Evolutionary conservation across 2,888 invertebrate species (phyloP).

Genomic region (Eupithecia dodoneata): DNA sequence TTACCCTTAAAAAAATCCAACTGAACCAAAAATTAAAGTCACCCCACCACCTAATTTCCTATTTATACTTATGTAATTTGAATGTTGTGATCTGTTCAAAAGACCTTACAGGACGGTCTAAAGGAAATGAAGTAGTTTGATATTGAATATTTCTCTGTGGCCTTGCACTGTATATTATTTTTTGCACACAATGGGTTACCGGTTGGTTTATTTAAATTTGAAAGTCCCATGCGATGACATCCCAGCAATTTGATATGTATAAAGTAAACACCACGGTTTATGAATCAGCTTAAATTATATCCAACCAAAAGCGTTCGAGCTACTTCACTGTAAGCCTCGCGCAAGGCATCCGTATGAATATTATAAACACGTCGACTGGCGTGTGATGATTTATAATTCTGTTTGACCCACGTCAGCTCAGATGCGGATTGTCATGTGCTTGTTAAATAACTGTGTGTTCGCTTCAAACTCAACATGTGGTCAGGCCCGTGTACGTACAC

Average conservation of each 20-base stretch:
- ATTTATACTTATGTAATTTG: no score
- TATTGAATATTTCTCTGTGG: no score
- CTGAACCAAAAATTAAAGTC: no score
- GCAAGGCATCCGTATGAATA: slow-evolving; percentile 4
- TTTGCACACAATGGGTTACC: no score
- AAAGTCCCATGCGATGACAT: not conserved
- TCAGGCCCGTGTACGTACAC: not conserved
- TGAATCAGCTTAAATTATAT: not conserved
- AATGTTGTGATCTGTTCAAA: no score
- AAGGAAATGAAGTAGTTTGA: no score
- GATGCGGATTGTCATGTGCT: slow-evolving; percentile 1
- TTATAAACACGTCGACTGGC: slow-evolving; percentile 36
- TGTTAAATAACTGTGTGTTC: not conserved
- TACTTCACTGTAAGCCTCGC: not conserved
- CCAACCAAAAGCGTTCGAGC: not conserved
- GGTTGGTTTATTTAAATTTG: not conserved
- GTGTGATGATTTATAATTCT: slow-evolving; percentile 59
- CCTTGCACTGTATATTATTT: no score
- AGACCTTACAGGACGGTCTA: no score
- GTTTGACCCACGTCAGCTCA: slow-evolving; percentile 53
- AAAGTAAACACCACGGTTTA: not conserved
- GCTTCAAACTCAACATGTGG: not conserved
- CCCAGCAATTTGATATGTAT: not conserved
- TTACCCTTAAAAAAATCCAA: no score
- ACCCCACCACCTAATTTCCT: no score